phyloP scores from a whole-genome alignment of 2,888 invertebrate species.

The Cephus spinipes region DNA sequence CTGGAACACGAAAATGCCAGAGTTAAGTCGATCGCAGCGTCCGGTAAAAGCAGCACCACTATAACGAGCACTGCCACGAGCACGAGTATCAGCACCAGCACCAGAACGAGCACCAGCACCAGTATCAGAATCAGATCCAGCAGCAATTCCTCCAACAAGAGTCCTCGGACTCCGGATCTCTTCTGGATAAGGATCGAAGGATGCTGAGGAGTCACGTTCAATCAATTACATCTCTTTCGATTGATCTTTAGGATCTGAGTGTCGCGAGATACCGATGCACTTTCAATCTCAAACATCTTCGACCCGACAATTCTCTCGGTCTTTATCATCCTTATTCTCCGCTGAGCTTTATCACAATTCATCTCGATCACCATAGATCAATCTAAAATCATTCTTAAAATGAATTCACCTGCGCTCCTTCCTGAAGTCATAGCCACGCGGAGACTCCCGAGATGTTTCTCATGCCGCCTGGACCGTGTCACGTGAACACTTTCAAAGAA shows the following conservation, averaged over 20 bases:
- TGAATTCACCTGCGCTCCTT: not conserved
- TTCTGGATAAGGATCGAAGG: not conserved
- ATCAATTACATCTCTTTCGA: not conserved
- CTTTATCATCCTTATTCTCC: not conserved
- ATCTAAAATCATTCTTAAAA: not conserved
- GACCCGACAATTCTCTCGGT: not conserved
- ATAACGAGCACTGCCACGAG: not conserved
- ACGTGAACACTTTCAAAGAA: not conserved
- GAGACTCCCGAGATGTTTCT: not conserved
- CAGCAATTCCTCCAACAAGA: constrained; percentile 30
- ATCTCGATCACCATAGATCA: not conserved
- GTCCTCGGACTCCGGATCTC: constrained; percentile 8
- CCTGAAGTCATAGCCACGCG: not conserved
- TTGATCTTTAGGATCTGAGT: not conserved
- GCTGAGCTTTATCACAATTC: not conserved
- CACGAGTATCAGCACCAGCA: not conserved
- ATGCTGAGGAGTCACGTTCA: not conserved
- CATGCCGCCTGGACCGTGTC: not conserved
- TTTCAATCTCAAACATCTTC: not conserved
- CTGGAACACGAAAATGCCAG: constrained; percentile 66
- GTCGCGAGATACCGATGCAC: not conserved
- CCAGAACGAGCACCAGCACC: constrained; percentile 24
- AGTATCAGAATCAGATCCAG: constrained; percentile 27
- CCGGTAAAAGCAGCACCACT: not conserved
- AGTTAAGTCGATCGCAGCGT: constrained; percentile 33